These are phyloP conservation scores for Aphelocoma coerulescens DNA, from an alignment of 2,113 vertebrate species.

Conservation along the genomic window DNA sequence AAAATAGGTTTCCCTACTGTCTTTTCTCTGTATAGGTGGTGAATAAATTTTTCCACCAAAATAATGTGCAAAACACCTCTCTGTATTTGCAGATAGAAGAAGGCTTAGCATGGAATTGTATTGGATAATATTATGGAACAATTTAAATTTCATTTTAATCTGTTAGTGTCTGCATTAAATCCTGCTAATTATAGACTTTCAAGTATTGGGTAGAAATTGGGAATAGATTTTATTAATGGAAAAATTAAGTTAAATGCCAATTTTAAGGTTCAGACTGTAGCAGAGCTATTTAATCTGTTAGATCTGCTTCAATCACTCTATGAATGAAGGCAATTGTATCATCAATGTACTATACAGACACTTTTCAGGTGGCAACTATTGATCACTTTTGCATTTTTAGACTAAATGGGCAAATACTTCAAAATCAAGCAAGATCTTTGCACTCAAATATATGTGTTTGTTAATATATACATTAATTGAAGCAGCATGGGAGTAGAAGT, in stretches of 20 bases:
- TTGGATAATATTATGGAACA: neutral
- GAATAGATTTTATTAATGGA: slow-evolving; percentile 23
- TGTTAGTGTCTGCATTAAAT: neutral
- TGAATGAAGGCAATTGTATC: slow-evolving; percentile 30
- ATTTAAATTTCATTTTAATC: neutral
- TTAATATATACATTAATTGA: slow-evolving; percentile 42
- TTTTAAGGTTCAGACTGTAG: slow-evolving; percentile 43
- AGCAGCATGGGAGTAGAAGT: neutral
- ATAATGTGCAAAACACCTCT: neutral
- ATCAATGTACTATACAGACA: slow-evolving; percentile 27
- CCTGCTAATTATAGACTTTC: neutral
- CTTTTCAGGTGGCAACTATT: slow-evolving; percentile 49
- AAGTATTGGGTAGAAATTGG: neutral
- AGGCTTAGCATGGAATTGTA: neutral
- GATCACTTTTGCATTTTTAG: slow-evolving; percentile 58
- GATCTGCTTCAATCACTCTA: slow-evolving; percentile 44
- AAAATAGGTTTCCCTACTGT: neutral
- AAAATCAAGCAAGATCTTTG: slow-evolving; percentile 39
- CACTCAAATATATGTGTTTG: neutral
- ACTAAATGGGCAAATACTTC: neutral
- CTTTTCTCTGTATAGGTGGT: neutral
- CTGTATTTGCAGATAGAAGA: neutral
- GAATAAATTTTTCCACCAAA: neutral
- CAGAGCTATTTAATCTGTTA: slow-evolving; percentile 54
- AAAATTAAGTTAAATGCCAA: slow-evolving; percentile 46